Conservation (phyloP, 2,797 vertebrate genomes). For the Sebastolobus altivelis region DNA sequence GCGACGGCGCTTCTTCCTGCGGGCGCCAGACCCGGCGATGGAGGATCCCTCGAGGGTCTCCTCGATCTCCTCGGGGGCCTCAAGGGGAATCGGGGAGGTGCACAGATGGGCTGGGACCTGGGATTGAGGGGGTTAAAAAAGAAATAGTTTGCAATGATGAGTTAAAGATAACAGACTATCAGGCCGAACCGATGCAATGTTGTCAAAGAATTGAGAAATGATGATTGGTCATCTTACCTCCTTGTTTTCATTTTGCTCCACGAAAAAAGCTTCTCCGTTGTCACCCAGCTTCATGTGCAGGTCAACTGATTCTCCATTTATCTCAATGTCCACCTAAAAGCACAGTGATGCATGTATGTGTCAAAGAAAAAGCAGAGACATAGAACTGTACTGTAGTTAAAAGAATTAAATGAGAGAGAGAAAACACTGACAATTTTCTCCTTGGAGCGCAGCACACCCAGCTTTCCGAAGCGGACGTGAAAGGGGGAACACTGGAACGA, state of each 20-base stretch:
- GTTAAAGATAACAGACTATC: neutral
- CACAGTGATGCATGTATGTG: neutral
- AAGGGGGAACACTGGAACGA: conserved; percentile 95
- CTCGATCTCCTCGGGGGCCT: conserved; percentile 58
- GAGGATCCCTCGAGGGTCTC: conserved; percentile 36
- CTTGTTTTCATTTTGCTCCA: conserved; percentile 88
- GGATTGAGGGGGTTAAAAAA: conserved; percentile 51
- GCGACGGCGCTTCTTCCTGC: conserved; percentile 84
- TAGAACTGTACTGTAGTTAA: neutral
- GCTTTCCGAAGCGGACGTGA: conserved; percentile 96
- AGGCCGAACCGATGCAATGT: neutral
- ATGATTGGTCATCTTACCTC: conserved; percentile 64
- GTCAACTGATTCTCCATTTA: conserved; percentile 93
- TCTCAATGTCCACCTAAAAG: conserved; percentile 94
- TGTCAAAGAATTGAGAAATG: neutral
- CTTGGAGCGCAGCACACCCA: conserved; percentile 92
- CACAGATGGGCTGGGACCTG: conserved; percentile 86
- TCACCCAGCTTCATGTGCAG: conserved; percentile 97
- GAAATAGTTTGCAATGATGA: neutral
- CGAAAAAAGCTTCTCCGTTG: conserved; percentile 97
- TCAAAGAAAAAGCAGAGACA: neutral
- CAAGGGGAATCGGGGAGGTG: conserved; percentile 88
- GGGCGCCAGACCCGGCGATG: conserved; percentile 17
- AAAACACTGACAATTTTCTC: conserved; percentile 93
- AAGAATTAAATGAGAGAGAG: neutral